phyloP scores from a whole-genome alignment of 92 coral and sea anemone species.

The Parazoanthus atlanticus region DNA sequence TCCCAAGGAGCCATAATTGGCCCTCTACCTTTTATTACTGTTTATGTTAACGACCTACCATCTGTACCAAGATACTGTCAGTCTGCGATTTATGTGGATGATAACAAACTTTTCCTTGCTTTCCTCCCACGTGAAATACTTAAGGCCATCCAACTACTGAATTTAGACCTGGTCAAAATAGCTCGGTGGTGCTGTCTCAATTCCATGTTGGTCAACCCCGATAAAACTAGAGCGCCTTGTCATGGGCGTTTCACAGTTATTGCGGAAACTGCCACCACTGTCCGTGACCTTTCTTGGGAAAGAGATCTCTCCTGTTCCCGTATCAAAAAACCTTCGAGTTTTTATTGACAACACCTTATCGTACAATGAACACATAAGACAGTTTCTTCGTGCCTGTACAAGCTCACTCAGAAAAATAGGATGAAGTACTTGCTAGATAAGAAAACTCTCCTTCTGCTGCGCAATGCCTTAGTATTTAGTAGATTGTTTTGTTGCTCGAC shows the following conservation, averaged over 20 bases:
- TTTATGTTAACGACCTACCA: slow-evolving; percentile 50
- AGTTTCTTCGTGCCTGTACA: too few species aligned
- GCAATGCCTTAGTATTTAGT: too few species aligned
- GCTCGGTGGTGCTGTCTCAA: slow-evolving; percentile 44
- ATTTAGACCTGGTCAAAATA: slow-evolving; percentile 33
- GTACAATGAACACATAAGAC: too few species aligned
- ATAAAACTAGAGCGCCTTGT: slow-evolving; percentile 45
- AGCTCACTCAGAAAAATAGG: too few species aligned
- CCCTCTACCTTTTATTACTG: too few species aligned
- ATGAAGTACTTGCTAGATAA: too few species aligned
- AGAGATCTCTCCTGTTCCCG: too few species aligned
- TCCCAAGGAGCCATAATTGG: slow-evolving; percentile 50
- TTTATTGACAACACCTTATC: too few species aligned
- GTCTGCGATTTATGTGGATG: slow-evolving; percentile 46
- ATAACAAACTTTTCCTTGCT: slow-evolving; percentile 49
- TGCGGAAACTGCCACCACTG: slow-evolving; percentile 32
- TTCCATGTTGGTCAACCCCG: slow-evolving; percentile 42
- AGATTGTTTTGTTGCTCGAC: too few species aligned
- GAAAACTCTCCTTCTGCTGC: too few species aligned
- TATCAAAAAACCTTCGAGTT: too few species aligned
- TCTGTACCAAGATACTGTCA: background rate
- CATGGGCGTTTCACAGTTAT: slow-evolving; percentile 43
- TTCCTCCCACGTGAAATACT: slow-evolving; percentile 32
- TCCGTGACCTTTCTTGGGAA: slow-evolving; percentile 28
- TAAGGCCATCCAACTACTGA: slow-evolving; percentile 33